Evolutionary conservation across 2,888 invertebrate genomes (phyloP).

Genomic region (Hirtodrosophila cameraria): DNA sequence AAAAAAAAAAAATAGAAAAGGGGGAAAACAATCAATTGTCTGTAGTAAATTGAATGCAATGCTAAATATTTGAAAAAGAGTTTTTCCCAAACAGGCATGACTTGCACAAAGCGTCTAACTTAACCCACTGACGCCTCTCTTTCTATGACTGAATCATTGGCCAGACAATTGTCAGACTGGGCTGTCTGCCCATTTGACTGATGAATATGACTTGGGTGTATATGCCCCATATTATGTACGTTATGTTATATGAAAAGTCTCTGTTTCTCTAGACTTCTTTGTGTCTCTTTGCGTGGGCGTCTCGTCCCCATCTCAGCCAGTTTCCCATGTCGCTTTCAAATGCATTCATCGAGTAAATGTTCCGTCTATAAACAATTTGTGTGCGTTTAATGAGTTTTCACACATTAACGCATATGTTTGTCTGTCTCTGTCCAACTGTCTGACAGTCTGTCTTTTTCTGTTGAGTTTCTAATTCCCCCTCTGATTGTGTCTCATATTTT

Average conservation of each 20-base stretch:
- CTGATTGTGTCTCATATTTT: constrained; percentile 51
- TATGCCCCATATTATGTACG: constrained; percentile 18
- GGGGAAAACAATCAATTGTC: constrained; percentile 67
- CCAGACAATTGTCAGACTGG: constrained; percentile 53
- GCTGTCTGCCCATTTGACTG: constrained; percentile 45
- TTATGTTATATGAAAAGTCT: constrained; percentile 22
- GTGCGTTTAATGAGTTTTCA: constrained; percentile 73
- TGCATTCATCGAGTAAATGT: constrained; percentile 18
- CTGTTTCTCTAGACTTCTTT: no score
- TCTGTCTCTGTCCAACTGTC: no score
- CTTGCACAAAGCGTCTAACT: constrained; percentile 44
- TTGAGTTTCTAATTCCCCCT: constrained; percentile 30
- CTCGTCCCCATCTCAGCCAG: not conserved
- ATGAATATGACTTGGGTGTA: constrained; percentile 33
- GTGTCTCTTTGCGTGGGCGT: constrained; percentile 37
- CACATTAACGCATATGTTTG: constrained; percentile 61
- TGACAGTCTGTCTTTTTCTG: no score
- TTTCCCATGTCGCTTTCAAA: constrained; percentile 7
- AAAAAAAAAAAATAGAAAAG: constrained; percentile 9
- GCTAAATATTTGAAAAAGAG: constrained; percentile 28
- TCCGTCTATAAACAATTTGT: constrained; percentile 66
- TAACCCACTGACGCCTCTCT: constrained; percentile 48
- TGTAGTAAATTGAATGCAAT: constrained; percentile 67
- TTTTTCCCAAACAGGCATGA: constrained; percentile 23
- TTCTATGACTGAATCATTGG: constrained; percentile 56